These are phyloP conservation scores for Lepisosteus osseus DNA, from an alignment of 2,113 vertebrate species.

Conservation along the genomic window DNA sequence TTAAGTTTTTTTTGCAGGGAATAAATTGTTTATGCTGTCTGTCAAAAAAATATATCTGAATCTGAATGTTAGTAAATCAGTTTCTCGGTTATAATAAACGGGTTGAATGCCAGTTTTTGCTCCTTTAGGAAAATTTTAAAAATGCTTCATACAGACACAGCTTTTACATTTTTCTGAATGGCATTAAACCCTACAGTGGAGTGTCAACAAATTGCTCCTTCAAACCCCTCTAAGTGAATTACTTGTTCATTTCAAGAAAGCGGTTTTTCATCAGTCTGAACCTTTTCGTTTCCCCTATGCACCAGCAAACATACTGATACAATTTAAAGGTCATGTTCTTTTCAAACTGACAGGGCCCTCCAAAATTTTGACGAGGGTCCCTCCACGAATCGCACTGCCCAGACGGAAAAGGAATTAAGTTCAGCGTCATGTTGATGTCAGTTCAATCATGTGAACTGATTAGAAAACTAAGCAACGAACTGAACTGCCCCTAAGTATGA, in stretches of 20 bases:
- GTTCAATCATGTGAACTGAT: conserved; percentile 84
- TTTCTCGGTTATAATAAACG: neutral
- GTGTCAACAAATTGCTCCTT: conserved; percentile 46
- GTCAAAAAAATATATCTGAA: conserved; percentile 4
- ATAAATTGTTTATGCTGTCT: neutral
- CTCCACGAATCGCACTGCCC: conserved; percentile 77
- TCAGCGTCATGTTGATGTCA: conserved; percentile 70
- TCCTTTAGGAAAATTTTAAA: conserved; percentile 10
- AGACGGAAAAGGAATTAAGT: conserved; percentile 82
- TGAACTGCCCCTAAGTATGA: conserved; percentile 56
- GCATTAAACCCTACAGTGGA: conserved; percentile 43
- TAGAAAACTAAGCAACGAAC: conserved; percentile 68
- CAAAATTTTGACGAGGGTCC: conserved; percentile 93
- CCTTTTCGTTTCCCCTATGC: conserved; percentile 89
- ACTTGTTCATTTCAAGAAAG: conserved; percentile 63
- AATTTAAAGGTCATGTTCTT: conserved; percentile 99
- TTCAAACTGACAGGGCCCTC: conserved; percentile 99
- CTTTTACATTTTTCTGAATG: conserved; percentile 23
- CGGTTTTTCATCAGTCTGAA: conserved; percentile 81
- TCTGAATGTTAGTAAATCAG: neutral
- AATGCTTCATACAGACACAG: conserved; percentile 15
- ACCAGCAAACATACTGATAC: conserved; percentile 99
- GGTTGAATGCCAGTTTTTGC: too few species aligned
- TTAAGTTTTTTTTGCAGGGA: neutral
- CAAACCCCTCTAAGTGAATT: conserved; percentile 64